These are phyloP conservation scores for Leucania comma DNA, from an alignment of 2,888 invertebrate genomes.

Conservation along the genomic window DNA sequence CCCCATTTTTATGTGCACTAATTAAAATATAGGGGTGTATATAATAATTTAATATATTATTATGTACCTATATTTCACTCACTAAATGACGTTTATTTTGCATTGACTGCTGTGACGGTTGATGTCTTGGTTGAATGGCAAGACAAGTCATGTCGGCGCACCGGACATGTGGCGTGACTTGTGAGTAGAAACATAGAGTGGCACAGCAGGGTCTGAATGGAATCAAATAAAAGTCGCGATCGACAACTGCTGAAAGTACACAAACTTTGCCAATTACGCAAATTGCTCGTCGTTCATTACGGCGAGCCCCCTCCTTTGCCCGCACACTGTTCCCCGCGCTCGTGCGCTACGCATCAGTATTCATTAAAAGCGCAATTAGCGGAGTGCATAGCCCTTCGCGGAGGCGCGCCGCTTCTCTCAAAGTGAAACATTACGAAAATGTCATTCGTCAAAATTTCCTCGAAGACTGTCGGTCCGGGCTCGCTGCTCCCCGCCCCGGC, in stretches of 20 bases:
- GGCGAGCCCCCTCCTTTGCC: slow-evolving; percentile 8
- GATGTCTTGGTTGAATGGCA: not conserved
- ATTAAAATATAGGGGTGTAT: too few relatives aligned
- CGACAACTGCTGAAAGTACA: slow-evolving; percentile 55
- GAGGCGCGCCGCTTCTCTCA: slow-evolving; percentile 69
- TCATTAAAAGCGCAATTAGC: slow-evolving; percentile 85
- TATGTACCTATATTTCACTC: too few relatives aligned
- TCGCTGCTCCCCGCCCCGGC: slow-evolving; percentile 32
- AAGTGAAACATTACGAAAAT: slow-evolving; percentile 82
- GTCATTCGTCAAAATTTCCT: slow-evolving; percentile 87
- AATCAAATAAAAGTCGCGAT: slow-evolving; percentile 58
- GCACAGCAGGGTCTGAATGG: not conserved
- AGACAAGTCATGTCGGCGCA: not conserved
- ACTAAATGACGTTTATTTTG: too few relatives aligned
- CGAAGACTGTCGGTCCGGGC: slow-evolving; percentile 74
- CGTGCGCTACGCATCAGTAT: slow-evolving; percentile 72
- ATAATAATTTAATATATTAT: too few relatives aligned
- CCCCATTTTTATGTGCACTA: too few relatives aligned
- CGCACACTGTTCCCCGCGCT: slow-evolving; percentile 24
- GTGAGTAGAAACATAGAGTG: too few relatives aligned
- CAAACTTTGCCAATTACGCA: slow-evolving; percentile 75
- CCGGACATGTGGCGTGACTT: not conserved
- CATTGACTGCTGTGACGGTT: not conserved
- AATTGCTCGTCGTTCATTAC: slow-evolving; percentile 72
- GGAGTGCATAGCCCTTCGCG: slow-evolving; percentile 77